phyloP scores from a whole-genome alignment of 2,113 vertebrate genomes.

The Corythoichthys haematopterus region DNA sequence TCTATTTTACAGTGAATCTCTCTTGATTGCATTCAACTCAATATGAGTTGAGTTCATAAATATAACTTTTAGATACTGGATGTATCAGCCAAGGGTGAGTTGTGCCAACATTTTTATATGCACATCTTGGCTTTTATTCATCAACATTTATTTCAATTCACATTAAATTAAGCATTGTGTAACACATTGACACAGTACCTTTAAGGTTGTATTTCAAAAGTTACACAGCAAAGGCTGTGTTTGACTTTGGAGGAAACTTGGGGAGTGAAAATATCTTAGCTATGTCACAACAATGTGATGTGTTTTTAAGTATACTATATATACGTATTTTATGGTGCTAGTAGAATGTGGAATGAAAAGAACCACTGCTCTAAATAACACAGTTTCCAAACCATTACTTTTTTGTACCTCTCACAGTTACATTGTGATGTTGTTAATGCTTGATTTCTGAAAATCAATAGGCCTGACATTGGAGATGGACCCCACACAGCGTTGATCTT shows the following conservation, averaged over 20 bases:
- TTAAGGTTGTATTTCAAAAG: background rate
- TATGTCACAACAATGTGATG: conserved; percentile 1
- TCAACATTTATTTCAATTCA: background rate
- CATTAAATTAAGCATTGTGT: background rate
- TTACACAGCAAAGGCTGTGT: background rate
- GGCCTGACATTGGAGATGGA: conserved; percentile 42
- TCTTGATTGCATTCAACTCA: background rate
- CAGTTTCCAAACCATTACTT: background rate
- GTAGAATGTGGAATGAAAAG: background rate
- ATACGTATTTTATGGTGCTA: conserved; percentile 5
- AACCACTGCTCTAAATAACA: conserved; percentile 1
- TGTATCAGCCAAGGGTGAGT: background rate
- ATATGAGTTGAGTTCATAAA: background rate
- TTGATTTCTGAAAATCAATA: conserved; percentile 53
- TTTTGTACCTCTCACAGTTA: background rate
- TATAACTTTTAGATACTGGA: background rate
- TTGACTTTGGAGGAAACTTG: background rate
- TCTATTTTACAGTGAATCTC: no score
- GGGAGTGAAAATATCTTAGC: conserved; percentile 1
- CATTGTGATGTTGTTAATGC: conserved; percentile 23
- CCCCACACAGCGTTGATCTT: conserved; percentile 52
- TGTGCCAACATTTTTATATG: background rate
- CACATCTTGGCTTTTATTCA: background rate
- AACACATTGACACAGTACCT: background rate
- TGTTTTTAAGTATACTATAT: conserved; percentile 2